A percentile compares a stretch with the other conserved stretches of the same genome.
phyloP scores from a whole-genome alignment of 2,888 invertebrate genomes.

The Platycheirus albimanus region DNA sequence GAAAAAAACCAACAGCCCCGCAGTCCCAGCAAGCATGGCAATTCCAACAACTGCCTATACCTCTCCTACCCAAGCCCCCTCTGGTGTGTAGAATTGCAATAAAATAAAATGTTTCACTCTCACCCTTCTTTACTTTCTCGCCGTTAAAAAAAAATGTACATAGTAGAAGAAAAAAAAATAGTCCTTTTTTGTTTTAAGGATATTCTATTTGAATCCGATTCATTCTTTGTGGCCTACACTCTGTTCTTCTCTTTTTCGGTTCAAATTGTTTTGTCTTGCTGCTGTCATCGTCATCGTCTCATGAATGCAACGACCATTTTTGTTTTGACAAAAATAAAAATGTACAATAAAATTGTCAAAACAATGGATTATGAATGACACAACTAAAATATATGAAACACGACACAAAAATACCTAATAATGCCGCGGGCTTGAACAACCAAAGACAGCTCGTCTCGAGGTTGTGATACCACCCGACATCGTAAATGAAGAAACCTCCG shows the following conservation, averaged over 20 bases:
- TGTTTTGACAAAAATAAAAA: constrained; percentile 50
- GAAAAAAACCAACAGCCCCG: background rate
- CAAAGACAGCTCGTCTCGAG: constrained; percentile 92
- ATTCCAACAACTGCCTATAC: too few species aligned
- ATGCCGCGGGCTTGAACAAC: constrained; percentile 42
- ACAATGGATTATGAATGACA: constrained; percentile 52
- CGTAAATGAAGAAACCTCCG: constrained; percentile 94
- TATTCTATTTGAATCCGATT: constrained; percentile 57
- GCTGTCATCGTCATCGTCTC: constrained; percentile 46
- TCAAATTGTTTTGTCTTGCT: too few species aligned
- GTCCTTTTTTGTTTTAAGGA: constrained; percentile 45
- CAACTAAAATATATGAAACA: constrained; percentile 34
- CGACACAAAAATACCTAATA: constrained; percentile 39
- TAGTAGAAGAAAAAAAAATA: constrained; percentile 10
- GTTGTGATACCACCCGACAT: constrained; percentile 96
- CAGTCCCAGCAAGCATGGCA: too few species aligned
- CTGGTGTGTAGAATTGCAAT: constrained; percentile 53
- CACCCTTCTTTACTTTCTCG: too few species aligned
- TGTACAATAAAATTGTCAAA: constrained; percentile 66
- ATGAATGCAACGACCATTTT: constrained; percentile 21
- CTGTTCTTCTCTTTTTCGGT: background rate
- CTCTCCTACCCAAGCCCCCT: background rate
- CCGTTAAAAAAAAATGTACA: too few species aligned
- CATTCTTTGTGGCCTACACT: constrained; percentile 54
- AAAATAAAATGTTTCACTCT: constrained; percentile 52